Evolutionary conservation across 2,888 invertebrate genomes (phyloP), one percentile per base, ranked within the genome.

Genomic region (Agrotis clavis): DNA sequence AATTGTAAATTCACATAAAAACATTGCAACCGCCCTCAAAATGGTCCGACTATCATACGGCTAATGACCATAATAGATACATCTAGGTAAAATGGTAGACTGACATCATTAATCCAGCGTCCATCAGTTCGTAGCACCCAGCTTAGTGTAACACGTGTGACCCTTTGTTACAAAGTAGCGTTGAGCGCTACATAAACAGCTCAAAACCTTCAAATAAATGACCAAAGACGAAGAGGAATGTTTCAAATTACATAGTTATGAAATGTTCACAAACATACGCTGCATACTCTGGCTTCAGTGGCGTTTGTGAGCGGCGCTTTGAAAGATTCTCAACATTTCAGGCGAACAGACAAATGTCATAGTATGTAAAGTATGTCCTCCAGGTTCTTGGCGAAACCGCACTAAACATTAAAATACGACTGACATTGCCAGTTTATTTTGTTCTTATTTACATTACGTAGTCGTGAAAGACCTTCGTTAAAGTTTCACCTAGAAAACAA

Each of bases 311-410:
- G 84, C 62, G 86, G 41, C 67, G 83, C 89, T 91, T 89, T 90
- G 87, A 91, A 89, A 88, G 89, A 93, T 93, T 92, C 90, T 87
- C 81, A 73, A 88, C 91, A 91, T 91, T 88, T 85, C 77, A 85
- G 73, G 81, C 53, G 66, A 77, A 70, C 72, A 67, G 50, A 78
- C 78, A 71, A 81, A 85, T 83, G 79, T 79, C 75, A 82, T 78
- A n/a, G 41, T 41, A 41, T 41, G 41, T 41, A 41, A 79, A 70
- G 66, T 77, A 80, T 79, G 74, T 64, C 71, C 82, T 74, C 76
- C 64, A 74, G 60, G 67, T 82, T 78, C 75, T 83, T 74, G 79
- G 71, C 64, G 64, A 67, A 71, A 83, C 76, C 75, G 59, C 75
- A 73, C 63, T 67, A 67, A 70, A 77, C 67, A 65, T 63, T 69